These are phyloP conservation scores for Protonibea diacanthus DNA, from an alignment of 2,797 vertebrate species.

Conservation along the genomic window DNA sequence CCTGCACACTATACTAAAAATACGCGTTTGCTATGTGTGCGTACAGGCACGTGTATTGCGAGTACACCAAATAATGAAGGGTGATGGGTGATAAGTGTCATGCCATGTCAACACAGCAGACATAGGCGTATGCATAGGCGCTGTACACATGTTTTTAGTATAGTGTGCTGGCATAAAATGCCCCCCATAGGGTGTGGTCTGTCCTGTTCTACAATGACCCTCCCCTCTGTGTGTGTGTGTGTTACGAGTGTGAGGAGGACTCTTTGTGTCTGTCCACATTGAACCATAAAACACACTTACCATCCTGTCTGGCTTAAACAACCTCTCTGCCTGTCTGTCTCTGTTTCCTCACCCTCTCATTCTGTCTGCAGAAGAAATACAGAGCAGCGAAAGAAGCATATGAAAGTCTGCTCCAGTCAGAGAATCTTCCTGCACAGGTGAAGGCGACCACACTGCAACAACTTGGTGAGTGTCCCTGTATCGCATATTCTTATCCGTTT, in stretches of 20 bases:
- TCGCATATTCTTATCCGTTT: neutral
- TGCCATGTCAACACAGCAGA: no score
- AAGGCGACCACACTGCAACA: conserved; percentile 98
- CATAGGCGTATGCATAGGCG: no score
- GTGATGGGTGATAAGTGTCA: no score
- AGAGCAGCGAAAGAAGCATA: conserved; percentile 98
- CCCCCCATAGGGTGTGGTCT: conserved; percentile 44
- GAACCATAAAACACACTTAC: conserved; percentile 76
- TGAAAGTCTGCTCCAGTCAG: conserved; percentile 95
- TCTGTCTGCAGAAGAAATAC: conserved; percentile 93
- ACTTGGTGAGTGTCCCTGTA: conserved; percentile 90
- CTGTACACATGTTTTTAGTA: conserved; percentile 28
- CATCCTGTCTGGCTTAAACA: conserved; percentile 77
- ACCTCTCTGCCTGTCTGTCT: conserved; percentile 38
- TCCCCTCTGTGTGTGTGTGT: conserved; percentile 62
- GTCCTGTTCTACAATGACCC: conserved; percentile 69
- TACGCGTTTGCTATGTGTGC: no score
- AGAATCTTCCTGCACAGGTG: conserved; percentile 97
- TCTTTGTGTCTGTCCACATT: conserved; percentile 77
- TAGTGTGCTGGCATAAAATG: no score
- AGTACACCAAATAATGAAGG: no score
- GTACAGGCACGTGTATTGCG: no score
- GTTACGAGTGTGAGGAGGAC: conserved; percentile 73
- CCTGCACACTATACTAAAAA: no score
- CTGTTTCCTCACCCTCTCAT: neutral